A percentile compares a stretch with the other conserved stretches of the same genome.
These are phyloP conservation scores for Holcopasites calliopsidis DNA, from an alignment of 1,140 invertebrate genomes.

Conservation along the genomic window DNA sequence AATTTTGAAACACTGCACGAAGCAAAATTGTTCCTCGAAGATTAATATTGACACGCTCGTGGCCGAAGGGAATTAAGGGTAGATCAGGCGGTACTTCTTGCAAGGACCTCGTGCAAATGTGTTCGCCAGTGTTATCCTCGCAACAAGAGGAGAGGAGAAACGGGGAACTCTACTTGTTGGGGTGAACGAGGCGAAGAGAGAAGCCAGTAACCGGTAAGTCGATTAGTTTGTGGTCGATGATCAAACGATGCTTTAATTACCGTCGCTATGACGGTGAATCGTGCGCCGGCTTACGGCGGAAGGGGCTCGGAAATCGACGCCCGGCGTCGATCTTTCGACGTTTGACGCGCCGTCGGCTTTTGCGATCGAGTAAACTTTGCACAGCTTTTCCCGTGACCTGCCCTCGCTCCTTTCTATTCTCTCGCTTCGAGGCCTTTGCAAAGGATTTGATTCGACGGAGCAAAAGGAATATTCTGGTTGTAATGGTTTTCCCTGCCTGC, in stretches of 20 bases:
- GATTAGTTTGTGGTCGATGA: conserved; percentile 64
- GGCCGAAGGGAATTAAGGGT: not conserved
- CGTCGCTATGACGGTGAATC: conserved; percentile 25
- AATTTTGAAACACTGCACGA: no score
- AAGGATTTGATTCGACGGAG: no score
- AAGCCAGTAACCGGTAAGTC: conserved; percentile 58
- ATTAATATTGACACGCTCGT: not conserved
- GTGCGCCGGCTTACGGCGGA: conserved; percentile 35
- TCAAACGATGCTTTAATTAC: conserved; percentile 63
- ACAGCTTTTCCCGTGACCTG: no score
- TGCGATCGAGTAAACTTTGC: no score
- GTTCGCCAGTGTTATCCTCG: conserved; percentile 36
- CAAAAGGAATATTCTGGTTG: no score
- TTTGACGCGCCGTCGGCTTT: not conserved
- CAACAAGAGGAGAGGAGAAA: not conserved
- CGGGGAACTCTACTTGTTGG: no score
- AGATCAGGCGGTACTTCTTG: no score
- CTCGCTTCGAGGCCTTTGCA: no score
- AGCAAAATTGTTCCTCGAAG: no score
- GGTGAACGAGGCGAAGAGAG: not conserved
- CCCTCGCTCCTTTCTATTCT: no score
- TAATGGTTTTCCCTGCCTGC: no score
- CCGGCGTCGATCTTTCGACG: not conserved
- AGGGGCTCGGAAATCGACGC: conserved; percentile 32
- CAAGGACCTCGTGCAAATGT: conserved; percentile 1